Conservation (phyloP, 2,797 vertebrate species). For the Pogoniulus pusillus region DNA sequence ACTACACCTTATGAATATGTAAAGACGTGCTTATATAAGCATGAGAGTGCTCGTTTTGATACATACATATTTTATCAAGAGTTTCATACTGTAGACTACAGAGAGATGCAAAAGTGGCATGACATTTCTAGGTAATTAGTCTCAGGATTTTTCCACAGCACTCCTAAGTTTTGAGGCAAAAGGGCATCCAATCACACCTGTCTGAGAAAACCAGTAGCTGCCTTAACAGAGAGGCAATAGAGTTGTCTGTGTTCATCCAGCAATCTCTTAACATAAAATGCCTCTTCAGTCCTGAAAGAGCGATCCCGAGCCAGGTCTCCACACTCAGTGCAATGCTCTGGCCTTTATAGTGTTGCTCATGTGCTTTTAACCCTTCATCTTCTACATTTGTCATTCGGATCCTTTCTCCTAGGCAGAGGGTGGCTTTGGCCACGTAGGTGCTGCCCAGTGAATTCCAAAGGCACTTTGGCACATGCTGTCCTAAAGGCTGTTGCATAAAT, state of each 20-base stretch:
- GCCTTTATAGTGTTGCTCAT: background rate
- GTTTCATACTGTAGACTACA: background rate
- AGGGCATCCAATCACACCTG: background rate
- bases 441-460: background rate
- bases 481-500: background rate
- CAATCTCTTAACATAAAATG: background rate
- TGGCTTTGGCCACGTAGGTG: background rate
- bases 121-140: slow-evolving; percentile 26
- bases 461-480: background rate
- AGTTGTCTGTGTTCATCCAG: background rate
- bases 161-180: background rate
- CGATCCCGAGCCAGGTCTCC: background rate
- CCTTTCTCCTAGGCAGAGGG: background rate
- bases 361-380: background rate
- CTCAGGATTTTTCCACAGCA: background rate
- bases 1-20: slow-evolving; percentile 10
- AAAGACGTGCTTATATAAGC: slow-evolving; percentile 44
- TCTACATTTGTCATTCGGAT: background rate
- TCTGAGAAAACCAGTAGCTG: background rate
- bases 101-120: background rate
- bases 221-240: background rate
- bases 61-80: slow-evolving; percentile 64
- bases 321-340: background rate
- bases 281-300: background rate
- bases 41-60: background rate